Conservation (phyloP, 2,797 vertebrate genomes). For the Chaunax sp. region DNA sequence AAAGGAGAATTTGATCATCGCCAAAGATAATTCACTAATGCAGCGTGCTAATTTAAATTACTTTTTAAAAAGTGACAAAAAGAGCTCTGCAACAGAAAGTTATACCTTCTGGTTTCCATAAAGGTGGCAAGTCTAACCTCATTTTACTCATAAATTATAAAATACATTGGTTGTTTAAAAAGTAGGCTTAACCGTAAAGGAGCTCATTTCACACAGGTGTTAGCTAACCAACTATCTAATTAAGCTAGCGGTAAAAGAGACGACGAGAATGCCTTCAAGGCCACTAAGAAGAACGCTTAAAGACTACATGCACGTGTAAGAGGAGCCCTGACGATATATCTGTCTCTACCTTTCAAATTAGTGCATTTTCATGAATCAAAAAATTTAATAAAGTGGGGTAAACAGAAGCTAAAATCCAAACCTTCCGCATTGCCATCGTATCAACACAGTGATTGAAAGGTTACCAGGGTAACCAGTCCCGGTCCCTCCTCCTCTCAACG, state of each 20-base stretch:
- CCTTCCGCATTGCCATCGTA: constrained; percentile 75
- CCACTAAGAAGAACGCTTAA: neutral
- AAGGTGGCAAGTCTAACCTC: neutral
- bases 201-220: constrained; percentile 9
- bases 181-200: neutral
- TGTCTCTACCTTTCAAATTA: neutral
- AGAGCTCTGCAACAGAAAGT: neutral
- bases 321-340: neutral
- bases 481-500: neutral
- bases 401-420: constrained; percentile 59
- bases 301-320: neutral
- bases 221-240: neutral
- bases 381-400: neutral
- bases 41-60: constrained; percentile 9
- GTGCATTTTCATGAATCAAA: neutral
- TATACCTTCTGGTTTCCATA: neutral
- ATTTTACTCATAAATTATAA: neutral
- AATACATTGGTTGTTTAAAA: neutral
- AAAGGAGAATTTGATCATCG: constrained; percentile 20
- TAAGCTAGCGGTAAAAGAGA: neutral
- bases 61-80: constrained; percentile 19
- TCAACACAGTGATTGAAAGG: constrained; percentile 64
- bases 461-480: constrained; percentile 74
- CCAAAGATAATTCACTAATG: constrained; percentile 16
- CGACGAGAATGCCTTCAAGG: neutral